Percentiles rank a stretch among this genome's conserved stretches.
Conservation (phyloP, 2,113 vertebrate genomes). For the Brachypteracias leptosomus region DNA sequence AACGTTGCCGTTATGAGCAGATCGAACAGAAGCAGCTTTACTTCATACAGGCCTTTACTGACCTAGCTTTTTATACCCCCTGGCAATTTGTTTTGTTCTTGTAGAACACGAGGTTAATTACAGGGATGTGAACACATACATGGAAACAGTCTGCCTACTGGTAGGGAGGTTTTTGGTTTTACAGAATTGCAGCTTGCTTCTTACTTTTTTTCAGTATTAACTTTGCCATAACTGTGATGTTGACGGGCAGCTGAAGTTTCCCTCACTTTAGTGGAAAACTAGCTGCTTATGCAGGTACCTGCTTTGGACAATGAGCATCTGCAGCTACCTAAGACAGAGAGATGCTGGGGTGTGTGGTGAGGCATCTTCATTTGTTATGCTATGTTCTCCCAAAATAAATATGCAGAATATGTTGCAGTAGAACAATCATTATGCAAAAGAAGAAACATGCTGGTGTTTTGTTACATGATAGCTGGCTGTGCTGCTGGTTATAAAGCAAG, state of each 20-base stretch:
- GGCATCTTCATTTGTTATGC: conserved; percentile 13
- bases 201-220: not conserved
- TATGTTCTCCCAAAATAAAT: not conserved
- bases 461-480: not conserved
- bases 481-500: conserved; percentile 59
- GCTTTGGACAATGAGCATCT: conserved; percentile 16
- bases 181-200: not conserved
- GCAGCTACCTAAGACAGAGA: conserved; percentile 5
- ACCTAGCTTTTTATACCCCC: not conserved
- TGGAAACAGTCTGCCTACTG: not conserved
- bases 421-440: not conserved
- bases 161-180: not conserved
- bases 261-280: not conserved
- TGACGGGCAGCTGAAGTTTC: not conserved
- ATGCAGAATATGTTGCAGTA: not conserved
- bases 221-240: not conserved
- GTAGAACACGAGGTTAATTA: not conserved
- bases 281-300: not conserved
- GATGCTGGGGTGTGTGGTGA: not conserved
- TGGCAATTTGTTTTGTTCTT: not conserved
- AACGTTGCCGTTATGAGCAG: not conserved
- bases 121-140: not conserved
- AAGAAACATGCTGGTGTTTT: conserved; percentile 8
- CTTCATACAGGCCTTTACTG: not conserved
- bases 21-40: not conserved